Base-by-base conservation (phyloP, 2,888 invertebrate genomes). In the Tetrapedia diversipes region DNA sequence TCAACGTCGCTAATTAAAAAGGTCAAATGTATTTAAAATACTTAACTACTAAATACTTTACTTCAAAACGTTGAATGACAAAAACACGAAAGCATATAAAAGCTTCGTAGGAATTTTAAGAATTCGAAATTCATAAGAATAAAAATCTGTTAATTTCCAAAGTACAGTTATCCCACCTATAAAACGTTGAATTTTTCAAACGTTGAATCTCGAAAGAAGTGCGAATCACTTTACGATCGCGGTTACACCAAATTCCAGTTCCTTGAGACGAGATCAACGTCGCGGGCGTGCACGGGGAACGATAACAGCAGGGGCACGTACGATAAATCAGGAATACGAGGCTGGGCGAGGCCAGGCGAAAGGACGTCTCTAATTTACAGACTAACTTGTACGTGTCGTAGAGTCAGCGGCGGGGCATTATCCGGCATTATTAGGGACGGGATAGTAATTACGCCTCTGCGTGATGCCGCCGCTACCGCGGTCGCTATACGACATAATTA, bases 391-490 rank as follows among this genome's bases (percentile, higher is more conserved):
- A 63, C 80, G 68, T 68, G 69, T 79, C 70, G 67, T 47, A 66
- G 68, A 69, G 63, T 75, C 67, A 34, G 59, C 57, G 45, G 51
- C 67, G 57, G n/a, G 57, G 74, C 75, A 78, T 81, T 72, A 81
- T 78, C 67, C 81, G 72, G 64, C 72, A 68, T 81, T 81, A 75
- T 70, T 73, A 70, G 67, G 75, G 78, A 75, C 69, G 72, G 74
- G 82, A 72, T 81, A 77, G 79, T 82, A 79, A 82, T 82, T 82
- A 81, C 77, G 60, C 57, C 54, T 63, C 70, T 53, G 70, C 53
- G 77, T 53, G 77, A 78, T 76, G 77, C 77, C 53, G 64, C 53
- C 45, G 59, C 67, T 34, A 32, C 65, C 34, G 60, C 51, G 80
- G 70, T 68, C 60, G 72, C 67, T 80, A 61, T 68, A 79, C 71